Evolutionary conservation across 2,888 invertebrate genomes (phyloP).

Genomic region (Gymnosoma rotundatum): DNA sequence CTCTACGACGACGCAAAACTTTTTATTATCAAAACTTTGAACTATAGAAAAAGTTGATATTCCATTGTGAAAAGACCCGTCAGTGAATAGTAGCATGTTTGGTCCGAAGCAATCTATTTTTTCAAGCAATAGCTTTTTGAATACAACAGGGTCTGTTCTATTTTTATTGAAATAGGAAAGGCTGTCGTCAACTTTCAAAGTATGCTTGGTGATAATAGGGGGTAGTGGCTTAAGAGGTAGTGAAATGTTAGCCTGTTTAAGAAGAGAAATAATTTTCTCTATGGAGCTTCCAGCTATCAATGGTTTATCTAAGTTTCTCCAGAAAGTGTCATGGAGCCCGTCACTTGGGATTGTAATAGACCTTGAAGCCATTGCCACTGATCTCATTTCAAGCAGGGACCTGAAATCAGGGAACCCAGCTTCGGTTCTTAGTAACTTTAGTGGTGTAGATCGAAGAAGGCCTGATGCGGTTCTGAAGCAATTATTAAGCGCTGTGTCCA

Average conservation of each 20-base stretch:
- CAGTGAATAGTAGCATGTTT: background rate
- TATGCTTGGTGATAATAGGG: background rate
- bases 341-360: background rate
- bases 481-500: background rate
- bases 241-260: background rate
- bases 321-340: background rate
- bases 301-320: background rate
- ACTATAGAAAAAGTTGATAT: background rate
- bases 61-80: background rate
- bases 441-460: background rate
- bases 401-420: background rate
- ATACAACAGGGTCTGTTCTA: background rate
- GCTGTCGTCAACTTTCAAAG: background rate
- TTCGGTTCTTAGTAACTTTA: background rate
- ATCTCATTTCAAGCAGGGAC: background rate
- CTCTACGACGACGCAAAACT: background rate
- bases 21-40: background rate
- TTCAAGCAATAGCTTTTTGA: background rate
- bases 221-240: background rate
- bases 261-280: background rate
- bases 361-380: background rate
- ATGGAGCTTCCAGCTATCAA: background rate
- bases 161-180: too few relatives aligned
- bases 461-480: conserved; percentile 15
- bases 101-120: background rate